phyloP scores from a whole-genome alignment of 2,888 invertebrate genomes.

The Euplexia lucipara region DNA sequence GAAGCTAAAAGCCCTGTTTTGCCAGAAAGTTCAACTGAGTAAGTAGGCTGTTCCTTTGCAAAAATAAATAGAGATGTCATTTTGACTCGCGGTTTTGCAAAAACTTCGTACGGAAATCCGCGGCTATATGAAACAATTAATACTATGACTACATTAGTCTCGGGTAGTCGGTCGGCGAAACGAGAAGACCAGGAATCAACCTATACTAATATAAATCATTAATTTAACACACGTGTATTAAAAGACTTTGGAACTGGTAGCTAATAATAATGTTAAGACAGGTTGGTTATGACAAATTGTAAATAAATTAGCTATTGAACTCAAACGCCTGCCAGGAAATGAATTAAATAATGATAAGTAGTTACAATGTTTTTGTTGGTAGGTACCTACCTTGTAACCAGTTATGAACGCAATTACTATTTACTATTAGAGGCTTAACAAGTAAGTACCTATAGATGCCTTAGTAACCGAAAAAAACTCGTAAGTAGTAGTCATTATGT shows the following conservation, averaged over 20 bases:
- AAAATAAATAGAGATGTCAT: not conserved
- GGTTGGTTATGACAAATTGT: slow-evolving; percentile 20
- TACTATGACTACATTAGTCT: not conserved
- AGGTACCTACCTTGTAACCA: slow-evolving; percentile 22
- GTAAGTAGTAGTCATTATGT: too few relatives aligned
- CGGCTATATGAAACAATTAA: not conserved
- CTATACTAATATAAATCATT: too few relatives aligned
- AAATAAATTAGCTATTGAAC: slow-evolving; percentile 25
- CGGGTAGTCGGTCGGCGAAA: too few relatives aligned
- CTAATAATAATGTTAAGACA: slow-evolving; percentile 3
- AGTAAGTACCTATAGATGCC: too few relatives aligned
- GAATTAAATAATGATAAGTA: slow-evolving; percentile 29
- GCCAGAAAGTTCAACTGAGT: not conserved
- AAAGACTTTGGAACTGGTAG: not conserved
- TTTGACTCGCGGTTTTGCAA: not conserved
- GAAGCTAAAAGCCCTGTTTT: not conserved
- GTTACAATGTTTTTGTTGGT: slow-evolving; percentile 17
- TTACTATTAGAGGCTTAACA: not conserved
- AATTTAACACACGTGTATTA: not conserved
- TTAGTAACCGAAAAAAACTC: too few relatives aligned
- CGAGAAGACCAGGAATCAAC: not conserved
- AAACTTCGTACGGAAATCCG: too few relatives aligned
- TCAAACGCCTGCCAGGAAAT: slow-evolving; percentile 34
- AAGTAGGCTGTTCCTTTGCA: not conserved
- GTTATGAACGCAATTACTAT: slow-evolving; percentile 26